Evolutionary conservation across 2,113 vertebrate genomes (phyloP), one percentile per base, ranked within the genome.

Genomic region (Alligator mississippiensis): DNA sequence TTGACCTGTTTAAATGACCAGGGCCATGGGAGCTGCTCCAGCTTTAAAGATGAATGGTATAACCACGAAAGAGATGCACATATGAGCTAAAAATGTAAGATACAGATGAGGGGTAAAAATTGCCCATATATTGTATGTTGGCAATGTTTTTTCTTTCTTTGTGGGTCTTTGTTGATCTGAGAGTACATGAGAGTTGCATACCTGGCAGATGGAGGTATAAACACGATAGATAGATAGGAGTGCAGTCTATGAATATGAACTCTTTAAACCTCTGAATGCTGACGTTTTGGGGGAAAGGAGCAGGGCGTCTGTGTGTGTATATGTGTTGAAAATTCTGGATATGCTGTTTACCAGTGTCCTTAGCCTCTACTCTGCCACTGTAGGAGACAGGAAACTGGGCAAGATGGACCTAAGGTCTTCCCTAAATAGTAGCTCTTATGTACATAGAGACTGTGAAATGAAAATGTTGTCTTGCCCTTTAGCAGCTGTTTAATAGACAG

Each of bases 21-120:
- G 55, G 72, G 27, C 47, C 9, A 0, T 22, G 0, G 1, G 0
- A 70, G 6, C 25, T 30, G 64, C 62, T 0, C 0, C 7, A 47
- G 47, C 47, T 47, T 9, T 47, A 47, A 47, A 16, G 74, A 10
- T 6, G 2, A 1, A 4, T 3, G 28, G 58, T 4, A 0, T 12
- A 17, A 0, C 1, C 2, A 59, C 7, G 1, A 1, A 15, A 2
- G 28, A 8, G 47, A 47, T 17, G 25, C n/a, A 17, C 72, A 47
- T 66, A n/a, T 34, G 25, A 1, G 34, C 5, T 18, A 28, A 5
- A 58, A 19, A 30, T 14, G 34, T 17, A 60, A n/a, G 0, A 5
- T 2, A 2, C 22, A 58, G 90, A 12, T 0, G 2, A 5, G 68
- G 38, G 21, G 21, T 2, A 2, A 0, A 11, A 11, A 7, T 3